Conservation (phyloP, 1,140 invertebrate genomes). For the Hesperophylax magnus region DNA sequence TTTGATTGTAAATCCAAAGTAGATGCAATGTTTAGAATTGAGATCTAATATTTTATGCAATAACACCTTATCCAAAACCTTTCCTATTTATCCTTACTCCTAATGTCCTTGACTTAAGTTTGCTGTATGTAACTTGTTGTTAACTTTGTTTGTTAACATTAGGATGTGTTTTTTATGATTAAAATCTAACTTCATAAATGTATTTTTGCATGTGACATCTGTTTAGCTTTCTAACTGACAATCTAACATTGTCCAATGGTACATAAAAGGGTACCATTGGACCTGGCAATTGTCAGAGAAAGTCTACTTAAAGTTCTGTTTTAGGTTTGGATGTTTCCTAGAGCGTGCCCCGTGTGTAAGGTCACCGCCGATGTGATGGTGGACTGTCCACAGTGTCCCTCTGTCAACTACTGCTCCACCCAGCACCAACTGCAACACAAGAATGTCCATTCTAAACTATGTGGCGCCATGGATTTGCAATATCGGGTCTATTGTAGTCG, state of each 20-base stretch:
- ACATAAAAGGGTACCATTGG: no score
- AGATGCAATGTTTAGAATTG: neutral
- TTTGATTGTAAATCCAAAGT: neutral
- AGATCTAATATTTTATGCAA: neutral
- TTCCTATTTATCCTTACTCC: no score
- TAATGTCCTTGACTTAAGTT: no score
- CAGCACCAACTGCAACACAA: slow-evolving; percentile 57
- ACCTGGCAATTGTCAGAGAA: no score
- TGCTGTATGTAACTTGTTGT: no score
- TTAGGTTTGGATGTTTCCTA: slow-evolving; percentile 62
- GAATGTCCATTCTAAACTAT: slow-evolving; percentile 57
- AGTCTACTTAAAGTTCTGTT: neutral
- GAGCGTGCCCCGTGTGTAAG: slow-evolving; percentile 59
- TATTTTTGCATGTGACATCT: no score
- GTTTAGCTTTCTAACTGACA: no score
- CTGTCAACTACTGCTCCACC: slow-evolving; percentile 60
- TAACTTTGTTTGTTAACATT: no score
- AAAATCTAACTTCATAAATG: no score
- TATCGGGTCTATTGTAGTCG: slow-evolving; percentile 44
- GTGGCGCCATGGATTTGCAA: slow-evolving; percentile 57
- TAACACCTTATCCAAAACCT: neutral
- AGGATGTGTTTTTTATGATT: no score
- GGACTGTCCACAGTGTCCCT: slow-evolving; percentile 59
- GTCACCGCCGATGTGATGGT: slow-evolving; percentile 45
- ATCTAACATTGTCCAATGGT: no score